These are phyloP conservation scores for Orthosia gracilis DNA, from an alignment of 2,888 invertebrate genomes.

Conservation along the genomic window DNA sequence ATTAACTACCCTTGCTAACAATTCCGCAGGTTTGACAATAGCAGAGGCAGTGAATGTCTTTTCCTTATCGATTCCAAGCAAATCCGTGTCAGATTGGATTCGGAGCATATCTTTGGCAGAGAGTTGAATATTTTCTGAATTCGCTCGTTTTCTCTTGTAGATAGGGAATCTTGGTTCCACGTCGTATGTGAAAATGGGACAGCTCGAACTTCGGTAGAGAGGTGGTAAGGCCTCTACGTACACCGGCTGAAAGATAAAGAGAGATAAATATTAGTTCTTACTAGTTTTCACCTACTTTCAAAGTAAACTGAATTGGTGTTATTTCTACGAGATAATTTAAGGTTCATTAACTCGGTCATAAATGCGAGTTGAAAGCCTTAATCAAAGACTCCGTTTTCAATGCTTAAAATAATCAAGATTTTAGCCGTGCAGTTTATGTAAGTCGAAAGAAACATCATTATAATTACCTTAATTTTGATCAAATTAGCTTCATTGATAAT, in stretches of 20 bases:
- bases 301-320: slow-evolving; percentile 20
- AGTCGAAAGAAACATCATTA: background rate
- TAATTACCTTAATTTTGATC: slow-evolving; percentile 94
- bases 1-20: slow-evolving; percentile 94
- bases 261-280: slow-evolving; percentile 24
- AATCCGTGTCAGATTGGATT: slow-evolving; percentile 95
- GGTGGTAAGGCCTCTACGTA: slow-evolving; percentile 92
- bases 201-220: slow-evolving; percentile 92
- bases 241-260: slow-evolving; percentile 91
- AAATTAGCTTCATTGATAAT: slow-evolving; percentile 96
- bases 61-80: slow-evolving; percentile 94
- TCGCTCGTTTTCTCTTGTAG: slow-evolving; percentile 91
- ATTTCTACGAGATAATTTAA: slow-evolving; percentile 10
- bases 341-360: slow-evolving; percentile 15
- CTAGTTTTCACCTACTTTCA: slow-evolving; percentile 34
- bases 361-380: background rate
- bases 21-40: slow-evolving; percentile 94
- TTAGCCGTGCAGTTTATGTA: too few relatives aligned
- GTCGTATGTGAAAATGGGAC: slow-evolving; percentile 94
- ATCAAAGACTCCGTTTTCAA: background rate
- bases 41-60: slow-evolving; percentile 94
- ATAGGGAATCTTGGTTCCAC: slow-evolving; percentile 88
- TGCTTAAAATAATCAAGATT: too few relatives aligned
- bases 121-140: slow-evolving; percentile 92
- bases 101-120: slow-evolving; percentile 90